Conservation (phyloP, 2,888 invertebrate species). For the Cetonia aurata region DNA sequence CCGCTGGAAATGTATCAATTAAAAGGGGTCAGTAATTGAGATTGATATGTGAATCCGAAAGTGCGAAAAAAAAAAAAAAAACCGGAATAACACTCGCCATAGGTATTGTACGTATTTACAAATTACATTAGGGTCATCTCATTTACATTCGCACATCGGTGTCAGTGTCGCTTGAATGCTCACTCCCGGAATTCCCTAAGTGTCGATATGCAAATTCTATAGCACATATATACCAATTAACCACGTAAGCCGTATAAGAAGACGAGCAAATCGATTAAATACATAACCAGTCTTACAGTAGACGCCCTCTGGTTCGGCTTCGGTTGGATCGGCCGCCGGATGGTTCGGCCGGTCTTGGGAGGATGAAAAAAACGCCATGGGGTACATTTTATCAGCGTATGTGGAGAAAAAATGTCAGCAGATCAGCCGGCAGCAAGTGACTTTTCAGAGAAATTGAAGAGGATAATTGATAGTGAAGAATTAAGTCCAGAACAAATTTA, state of each 20-base stretch:
- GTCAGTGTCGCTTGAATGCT: neutral
- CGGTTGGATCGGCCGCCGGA: too few species aligned
- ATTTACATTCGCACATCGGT: constrained; percentile 47
- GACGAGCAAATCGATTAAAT: too few species aligned
- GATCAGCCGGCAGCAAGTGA: too few species aligned
- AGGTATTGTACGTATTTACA: constrained; percentile 50
- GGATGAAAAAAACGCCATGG: too few species aligned
- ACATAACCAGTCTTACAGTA: too few species aligned
- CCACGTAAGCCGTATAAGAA: neutral
- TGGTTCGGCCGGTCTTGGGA: too few species aligned
- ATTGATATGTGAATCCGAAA: constrained; percentile 50
- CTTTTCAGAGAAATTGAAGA: too few species aligned
- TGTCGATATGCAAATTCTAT: constrained; percentile 20
- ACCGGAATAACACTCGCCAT: neutral
- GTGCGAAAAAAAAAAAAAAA: constrained; percentile 31
- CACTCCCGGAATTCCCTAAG: neutral
- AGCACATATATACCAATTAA: constrained; percentile 6
- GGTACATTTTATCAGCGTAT: too few species aligned
- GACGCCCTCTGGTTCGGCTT: too few species aligned
- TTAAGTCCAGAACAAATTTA: too few species aligned
- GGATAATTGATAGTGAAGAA: too few species aligned
- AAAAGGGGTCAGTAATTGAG: constrained; percentile 50
- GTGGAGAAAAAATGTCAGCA: too few species aligned
- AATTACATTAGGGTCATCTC: constrained; percentile 50
- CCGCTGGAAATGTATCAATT: constrained; percentile 48